Conservation (phyloP, 2,797 vertebrate species). For the Caiman crocodilus region DNA sequence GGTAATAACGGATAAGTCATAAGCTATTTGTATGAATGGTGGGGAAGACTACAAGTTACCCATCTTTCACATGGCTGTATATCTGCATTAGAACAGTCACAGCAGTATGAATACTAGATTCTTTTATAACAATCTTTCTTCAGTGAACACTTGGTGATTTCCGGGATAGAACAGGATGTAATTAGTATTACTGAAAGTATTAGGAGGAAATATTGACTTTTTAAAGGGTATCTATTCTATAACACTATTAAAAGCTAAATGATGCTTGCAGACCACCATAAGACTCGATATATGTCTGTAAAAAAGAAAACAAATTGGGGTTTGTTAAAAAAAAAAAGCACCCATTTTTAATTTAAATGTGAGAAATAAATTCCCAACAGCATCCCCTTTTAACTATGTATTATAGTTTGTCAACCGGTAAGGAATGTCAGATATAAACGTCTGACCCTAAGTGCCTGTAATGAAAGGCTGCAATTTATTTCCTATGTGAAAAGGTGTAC, state of each 20-base stretch:
- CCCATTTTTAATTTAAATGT: neutral
- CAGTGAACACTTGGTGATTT: neutral
- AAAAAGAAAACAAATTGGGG: neutral
- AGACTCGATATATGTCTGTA: neutral
- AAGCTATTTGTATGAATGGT: neutral
- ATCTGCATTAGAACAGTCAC: neutral
- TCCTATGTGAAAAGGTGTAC: neutral
- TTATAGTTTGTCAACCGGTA: constrained; percentile 51
- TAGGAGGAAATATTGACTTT: neutral
- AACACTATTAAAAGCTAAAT: neutral
- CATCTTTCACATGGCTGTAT: neutral
- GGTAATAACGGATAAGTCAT: fast-evolving
- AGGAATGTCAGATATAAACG: constrained; percentile 60
- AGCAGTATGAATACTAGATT: neutral
- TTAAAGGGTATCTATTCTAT: neutral
- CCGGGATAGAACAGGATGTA: neutral
- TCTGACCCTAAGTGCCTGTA: constrained; percentile 26
- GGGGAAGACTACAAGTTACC: neutral
- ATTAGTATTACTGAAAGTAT: neutral
- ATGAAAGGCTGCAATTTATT: constrained; percentile 58
- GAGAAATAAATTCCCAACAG: neutral
- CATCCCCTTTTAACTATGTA: neutral
- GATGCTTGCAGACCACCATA: neutral
- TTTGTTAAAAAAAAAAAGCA: neutral
- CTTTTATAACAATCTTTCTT: neutral